Evolutionary conservation across 2,888 invertebrate genomes (phyloP), one percentile per base, ranked within the genome.

Genomic region (Catocala fraxini): DNA sequence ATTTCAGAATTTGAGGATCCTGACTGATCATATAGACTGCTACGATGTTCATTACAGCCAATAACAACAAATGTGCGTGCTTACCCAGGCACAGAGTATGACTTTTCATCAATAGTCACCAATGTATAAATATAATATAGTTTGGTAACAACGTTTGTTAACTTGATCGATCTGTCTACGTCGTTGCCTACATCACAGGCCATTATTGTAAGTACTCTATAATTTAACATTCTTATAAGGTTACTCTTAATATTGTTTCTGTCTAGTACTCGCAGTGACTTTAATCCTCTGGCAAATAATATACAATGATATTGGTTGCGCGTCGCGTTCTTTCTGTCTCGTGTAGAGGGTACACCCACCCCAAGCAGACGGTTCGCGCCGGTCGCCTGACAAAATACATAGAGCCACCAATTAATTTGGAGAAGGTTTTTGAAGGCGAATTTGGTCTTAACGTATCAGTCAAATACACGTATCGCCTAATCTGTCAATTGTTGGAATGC

Each of bases 321-420:
- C 78, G 84, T 83, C 81, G 82, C 81, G 82, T 82, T 84, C 80
- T 85, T 83, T 81, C 80, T 75, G 82, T 80, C 83, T 80, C 73
- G 63, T 65, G 71, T 77, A 72, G 69, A 76, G 77, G 70, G 81
- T 79, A 75, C 82, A 86, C 79, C 82, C 83, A 79, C 84, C 81
- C 81, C 79, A 80, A 67, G 82, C 82, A 87, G 87, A 89, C 88
- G 77, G 72, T 72, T 65, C 72, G 69, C 70, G 69, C 70, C 65
- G 61, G 68, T 71, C 81, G 75, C 66, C 69, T 64, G 68, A 71
- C 65, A 35, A 53, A 59, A 42, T 35, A 45, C 70, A 42, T 11
- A 6, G 13, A 77, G 49, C 1, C 6, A 51, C n/a, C 7, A 73
- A 68, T 55, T 34, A 0, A 5, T 33, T 35, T 73, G 63, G 63